phyloP scores from a whole-genome alignment of 2,888 invertebrate genomes.

The Colostygia pectinataria region DNA sequence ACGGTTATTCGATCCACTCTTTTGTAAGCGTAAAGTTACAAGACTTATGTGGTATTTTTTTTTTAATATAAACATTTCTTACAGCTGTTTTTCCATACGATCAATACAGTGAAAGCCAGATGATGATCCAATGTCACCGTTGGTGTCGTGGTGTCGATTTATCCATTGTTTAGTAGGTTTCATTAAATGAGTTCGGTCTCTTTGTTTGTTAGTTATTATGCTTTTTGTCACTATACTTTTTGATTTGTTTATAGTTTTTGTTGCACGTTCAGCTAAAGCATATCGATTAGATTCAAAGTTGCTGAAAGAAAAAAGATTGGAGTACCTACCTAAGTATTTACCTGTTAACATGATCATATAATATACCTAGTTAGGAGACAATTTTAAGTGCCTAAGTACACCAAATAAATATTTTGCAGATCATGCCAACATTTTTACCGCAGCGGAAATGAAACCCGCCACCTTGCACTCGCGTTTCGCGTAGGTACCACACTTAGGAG shows the following conservation, averaged over 20 bases:
- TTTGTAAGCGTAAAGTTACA: no score
- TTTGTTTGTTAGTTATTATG: background rate
- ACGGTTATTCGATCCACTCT: no score
- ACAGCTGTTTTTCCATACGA: conserved; percentile 57
- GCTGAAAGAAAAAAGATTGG: conserved; percentile 7
- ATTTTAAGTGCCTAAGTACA: no score
- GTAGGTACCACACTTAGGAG: no score
- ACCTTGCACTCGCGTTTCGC: no score
- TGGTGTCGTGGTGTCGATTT: conserved; percentile 39
- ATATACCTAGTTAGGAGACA: no score
- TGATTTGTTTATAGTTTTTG: background rate
- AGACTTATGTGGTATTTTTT: no score
- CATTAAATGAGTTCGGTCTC: conserved; percentile 9
- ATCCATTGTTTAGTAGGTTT: conserved; percentile 62
- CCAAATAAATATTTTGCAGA: no score
- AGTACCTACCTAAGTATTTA: background rate
- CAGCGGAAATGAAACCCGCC: no score
- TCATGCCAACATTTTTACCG: no score
- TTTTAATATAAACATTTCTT: no score
- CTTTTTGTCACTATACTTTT: conserved; percentile 6
- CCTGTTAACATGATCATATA: no score
- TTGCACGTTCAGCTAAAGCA: background rate
- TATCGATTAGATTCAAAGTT: conserved; percentile 1
- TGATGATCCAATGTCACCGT: background rate
- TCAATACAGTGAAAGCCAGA: conserved; percentile 36